Evolutionary conservation across 2,888 invertebrate species (phyloP).

Genomic region (Drosophila anomalipes): DNA sequence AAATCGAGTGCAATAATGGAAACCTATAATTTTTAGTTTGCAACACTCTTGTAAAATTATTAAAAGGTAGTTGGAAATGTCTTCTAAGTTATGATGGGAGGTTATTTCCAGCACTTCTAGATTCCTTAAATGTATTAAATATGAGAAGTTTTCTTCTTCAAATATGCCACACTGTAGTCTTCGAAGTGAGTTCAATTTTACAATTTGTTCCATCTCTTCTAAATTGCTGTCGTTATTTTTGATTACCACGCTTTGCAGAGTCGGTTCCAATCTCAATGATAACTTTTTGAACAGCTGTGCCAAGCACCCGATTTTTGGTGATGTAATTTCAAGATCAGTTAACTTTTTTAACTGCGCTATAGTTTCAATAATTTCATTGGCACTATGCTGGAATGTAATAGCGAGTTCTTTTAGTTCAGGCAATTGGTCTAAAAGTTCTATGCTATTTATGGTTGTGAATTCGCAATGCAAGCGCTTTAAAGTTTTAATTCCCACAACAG

Average conservation of each 20-base stretch:
- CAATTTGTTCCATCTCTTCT: background rate
- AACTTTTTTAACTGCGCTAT: background rate
- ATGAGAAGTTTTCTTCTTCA: background rate
- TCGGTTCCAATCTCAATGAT: background rate
- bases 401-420: background rate
- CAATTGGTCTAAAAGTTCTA: background rate
- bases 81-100: background rate
- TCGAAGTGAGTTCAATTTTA: background rate
- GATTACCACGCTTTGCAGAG: background rate
- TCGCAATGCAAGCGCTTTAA: slow-evolving; percentile 1
- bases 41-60: background rate
- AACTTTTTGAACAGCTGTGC: background rate
- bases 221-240: background rate
- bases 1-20: background rate
- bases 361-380: background rate
- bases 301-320: background rate
- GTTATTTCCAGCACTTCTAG: slow-evolving; percentile 3
- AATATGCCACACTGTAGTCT: background rate
- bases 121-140: background rate
- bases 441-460: background rate
- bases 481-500: background rate
- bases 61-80: background rate
- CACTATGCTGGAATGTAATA: background rate
- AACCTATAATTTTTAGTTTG: background rate
- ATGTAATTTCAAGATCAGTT: background rate